These are phyloP conservation scores for Rhinogobio ventralis DNA, from an alignment of 2,797 vertebrate genomes.

Conservation along the genomic window DNA sequence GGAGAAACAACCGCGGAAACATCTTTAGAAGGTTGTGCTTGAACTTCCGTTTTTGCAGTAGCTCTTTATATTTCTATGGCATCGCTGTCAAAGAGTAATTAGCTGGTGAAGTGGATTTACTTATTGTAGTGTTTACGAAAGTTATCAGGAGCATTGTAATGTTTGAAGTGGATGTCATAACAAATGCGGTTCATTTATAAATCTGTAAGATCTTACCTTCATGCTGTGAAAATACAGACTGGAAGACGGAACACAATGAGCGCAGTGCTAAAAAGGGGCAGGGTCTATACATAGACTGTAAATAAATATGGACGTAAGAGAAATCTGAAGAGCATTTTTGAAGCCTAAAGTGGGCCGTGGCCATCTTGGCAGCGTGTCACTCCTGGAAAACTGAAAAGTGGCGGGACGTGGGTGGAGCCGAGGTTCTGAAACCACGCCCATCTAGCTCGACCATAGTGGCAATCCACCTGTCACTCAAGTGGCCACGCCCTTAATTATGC, in stretches of 20 bases:
- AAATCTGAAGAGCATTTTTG: too few relatives aligned
- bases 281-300: background rate
- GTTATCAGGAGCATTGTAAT: too few relatives aligned
- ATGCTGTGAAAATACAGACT: background rate
- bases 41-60: background rate
- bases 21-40: background rate
- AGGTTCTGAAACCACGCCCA: too few relatives aligned
- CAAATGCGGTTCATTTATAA: background rate
- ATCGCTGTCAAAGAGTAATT: background rate
- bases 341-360: too few relatives aligned
- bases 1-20: background rate
- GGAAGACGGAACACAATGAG: background rate
- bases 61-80: background rate
- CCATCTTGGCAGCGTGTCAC: too few relatives aligned
- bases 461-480: too few relatives aligned
- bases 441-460: too few relatives aligned
- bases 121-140: background rate
- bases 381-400: too few relatives aligned
- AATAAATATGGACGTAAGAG: too few relatives aligned
- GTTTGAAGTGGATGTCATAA: background rate
- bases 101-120: background rate
- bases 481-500: too few relatives aligned
- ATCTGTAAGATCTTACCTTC: background rate
- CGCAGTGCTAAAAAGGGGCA: rapidly evolving
- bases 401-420: too few relatives aligned